Base-by-base conservation (phyloP, 2,113 vertebrate genomes). In the Erythrocercus mccallii region DNA sequence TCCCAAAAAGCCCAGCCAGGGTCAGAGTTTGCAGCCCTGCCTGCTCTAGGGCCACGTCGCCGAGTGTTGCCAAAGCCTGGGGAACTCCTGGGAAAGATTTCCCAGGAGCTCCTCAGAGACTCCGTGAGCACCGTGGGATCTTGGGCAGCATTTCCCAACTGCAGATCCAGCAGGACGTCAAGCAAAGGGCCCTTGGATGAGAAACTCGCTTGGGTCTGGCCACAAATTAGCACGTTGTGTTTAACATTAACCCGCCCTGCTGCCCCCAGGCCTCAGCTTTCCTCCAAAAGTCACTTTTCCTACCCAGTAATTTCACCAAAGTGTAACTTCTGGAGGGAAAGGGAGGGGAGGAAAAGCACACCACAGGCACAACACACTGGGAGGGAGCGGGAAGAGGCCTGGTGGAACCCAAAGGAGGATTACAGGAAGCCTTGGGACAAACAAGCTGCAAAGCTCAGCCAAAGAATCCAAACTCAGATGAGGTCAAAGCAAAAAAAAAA, bases 321-420 rank as follows among this genome's bases (percentile, higher is more conserved):
- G 62, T 6, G 51, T 10, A 47, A 83, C 72, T 22, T 62, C 28
- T 1, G 1, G 35, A 53, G 60, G 38, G 18, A 44, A 81, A 66
- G 77, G 68, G 38, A 81, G 12, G 33, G 38, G 38, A 86, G 24
- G 28, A 31, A 73, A 88, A 50, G 12, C 56, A 69, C 31, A 25
- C 1, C 33, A 28, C 58, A 38, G 37, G 0, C 3, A 61, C 0
- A 0, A 27, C 6, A 13, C 1, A 0, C 35, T 24, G 40, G 5
- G 16, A 69, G 20, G 54, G 19, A 74, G 14, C 0, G 4, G 77
- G 56, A 84, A 60, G 44, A 64, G 40, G 37, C 64, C 22, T 76
- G 7, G 7, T 22, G 19, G 30, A n/a, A 47, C 50, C 31, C 40
- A 27, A 77, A 38, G 23, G 14, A 68, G 30, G 24, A 53, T 47